Conservation (phyloP, 2,113 vertebrate genomes). For the Phaethornis superciliosus region DNA sequence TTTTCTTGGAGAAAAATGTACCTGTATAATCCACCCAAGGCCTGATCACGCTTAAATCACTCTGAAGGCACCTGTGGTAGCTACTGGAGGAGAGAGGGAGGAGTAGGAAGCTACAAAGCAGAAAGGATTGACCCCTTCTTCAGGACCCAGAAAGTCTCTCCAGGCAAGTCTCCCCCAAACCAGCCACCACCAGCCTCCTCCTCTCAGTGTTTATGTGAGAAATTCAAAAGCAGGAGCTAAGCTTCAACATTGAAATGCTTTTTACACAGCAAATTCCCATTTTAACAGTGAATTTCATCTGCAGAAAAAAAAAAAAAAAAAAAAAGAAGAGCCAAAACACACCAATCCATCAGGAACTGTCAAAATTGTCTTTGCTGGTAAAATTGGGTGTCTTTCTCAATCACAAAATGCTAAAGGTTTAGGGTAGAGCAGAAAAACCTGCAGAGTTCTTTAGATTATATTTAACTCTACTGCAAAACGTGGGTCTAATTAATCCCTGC, state of each 20-base stretch:
- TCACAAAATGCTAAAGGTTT: background rate
- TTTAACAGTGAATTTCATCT: constrained; percentile 10
- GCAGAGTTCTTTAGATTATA: background rate
- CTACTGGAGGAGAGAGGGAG: background rate
- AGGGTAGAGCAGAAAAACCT: background rate
- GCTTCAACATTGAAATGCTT: background rate
- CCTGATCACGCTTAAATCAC: background rate
- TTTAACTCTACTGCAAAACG: background rate
- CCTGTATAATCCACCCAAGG: background rate
- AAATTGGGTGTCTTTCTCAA: background rate
- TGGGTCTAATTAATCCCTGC: constrained; percentile 2
- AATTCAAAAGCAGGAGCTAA: background rate
- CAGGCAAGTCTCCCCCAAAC: background rate
- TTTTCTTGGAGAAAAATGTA: background rate
- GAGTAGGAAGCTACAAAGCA: background rate
- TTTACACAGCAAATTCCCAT: background rate
- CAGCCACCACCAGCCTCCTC: background rate
- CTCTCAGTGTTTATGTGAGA: background rate
- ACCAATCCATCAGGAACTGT: background rate
- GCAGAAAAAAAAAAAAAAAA: background rate
- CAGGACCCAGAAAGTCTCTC: background rate
- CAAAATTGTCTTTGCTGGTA: constrained; percentile 1
- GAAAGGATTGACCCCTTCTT: background rate
- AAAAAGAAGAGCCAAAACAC: background rate
- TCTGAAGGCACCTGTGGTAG: background rate